Percentiles rank a stretch among this genome's conserved stretches.
Evolutionary conservation across 2,797 vertebrate species (phyloP).

Genomic region (Paratrypauchen microcephalus): DNA sequence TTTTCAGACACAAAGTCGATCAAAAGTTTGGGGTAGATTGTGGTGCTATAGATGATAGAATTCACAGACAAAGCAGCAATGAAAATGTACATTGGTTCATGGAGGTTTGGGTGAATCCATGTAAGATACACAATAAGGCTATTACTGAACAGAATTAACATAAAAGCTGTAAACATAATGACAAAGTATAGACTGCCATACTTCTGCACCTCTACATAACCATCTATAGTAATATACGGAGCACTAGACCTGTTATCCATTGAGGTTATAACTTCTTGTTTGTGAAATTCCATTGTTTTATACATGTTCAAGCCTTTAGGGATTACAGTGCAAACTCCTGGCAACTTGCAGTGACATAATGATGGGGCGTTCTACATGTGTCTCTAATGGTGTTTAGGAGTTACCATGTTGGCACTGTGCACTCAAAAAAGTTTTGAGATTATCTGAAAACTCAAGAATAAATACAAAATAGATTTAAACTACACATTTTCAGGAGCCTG

Average conservation of each 20-base stretch:
- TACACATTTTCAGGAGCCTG: too few relatives aligned
- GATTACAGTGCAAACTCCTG: too few relatives aligned
- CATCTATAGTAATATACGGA: conserved; percentile 27
- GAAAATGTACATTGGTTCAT: conserved; percentile 62
- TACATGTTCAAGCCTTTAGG: too few relatives aligned
- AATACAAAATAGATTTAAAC: too few relatives aligned
- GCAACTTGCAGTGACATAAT: too few relatives aligned
- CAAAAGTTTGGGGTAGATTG: conserved; percentile 40
- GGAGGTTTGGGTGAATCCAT: conserved; percentile 33
- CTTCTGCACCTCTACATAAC: conserved; percentile 29
- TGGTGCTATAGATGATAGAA: conserved; percentile 24
- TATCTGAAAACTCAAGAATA: too few relatives aligned
- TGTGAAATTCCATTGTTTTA: too few relatives aligned
- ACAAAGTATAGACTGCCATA: conserved; percentile 14
- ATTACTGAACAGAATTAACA: conserved; percentile 38
- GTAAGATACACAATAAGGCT: conserved; percentile 33
- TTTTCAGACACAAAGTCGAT: conserved; percentile 36
- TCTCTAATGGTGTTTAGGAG: too few relatives aligned
- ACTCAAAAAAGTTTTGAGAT: too few relatives aligned
- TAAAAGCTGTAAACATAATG: conserved; percentile 1
- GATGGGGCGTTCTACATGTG: too few relatives aligned
- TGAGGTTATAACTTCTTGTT: too few relatives aligned
- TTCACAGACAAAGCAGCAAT: conserved; percentile 50
- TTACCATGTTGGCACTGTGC: too few relatives aligned
- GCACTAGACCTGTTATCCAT: not conserved